Percentiles rank a stretch among this genome's conserved stretches.
phyloP scores from a whole-genome alignment of 1,140 invertebrate species.

The Pissodes strobi region DNA sequence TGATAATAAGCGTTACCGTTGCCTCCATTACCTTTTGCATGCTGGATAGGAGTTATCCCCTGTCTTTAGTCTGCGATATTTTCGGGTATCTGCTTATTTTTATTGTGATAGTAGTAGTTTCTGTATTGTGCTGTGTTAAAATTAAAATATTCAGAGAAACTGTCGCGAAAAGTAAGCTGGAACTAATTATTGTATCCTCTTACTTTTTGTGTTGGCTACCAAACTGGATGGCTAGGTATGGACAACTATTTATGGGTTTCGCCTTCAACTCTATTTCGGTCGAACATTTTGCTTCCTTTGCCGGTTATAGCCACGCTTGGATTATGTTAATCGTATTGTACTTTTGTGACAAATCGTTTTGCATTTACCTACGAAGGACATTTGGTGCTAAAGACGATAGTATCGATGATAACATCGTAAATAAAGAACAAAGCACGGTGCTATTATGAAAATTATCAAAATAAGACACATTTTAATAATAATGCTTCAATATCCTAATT shows the following conservation, averaged over 20 bases:
- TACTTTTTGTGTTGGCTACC: slow-evolving; percentile 41
- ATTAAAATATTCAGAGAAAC: slow-evolving; percentile 10
- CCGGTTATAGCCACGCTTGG: slow-evolving; percentile 26
- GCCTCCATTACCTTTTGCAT: slow-evolving; percentile 13
- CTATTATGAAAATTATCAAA: slow-evolving; percentile 16
- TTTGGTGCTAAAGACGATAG: slow-evolving; percentile 3
- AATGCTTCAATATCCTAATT: neutral
- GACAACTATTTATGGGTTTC: slow-evolving; percentile 4
- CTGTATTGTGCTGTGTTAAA: slow-evolving; percentile 31
- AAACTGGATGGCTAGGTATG: slow-evolving; percentile 22
- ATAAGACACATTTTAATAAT: neutral
- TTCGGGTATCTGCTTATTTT: slow-evolving; percentile 18
- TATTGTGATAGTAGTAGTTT: slow-evolving; percentile 17
- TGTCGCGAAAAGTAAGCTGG: slow-evolving; percentile 25
- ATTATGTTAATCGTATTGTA: slow-evolving; percentile 36
- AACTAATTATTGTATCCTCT: slow-evolving; percentile 25
- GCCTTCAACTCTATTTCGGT: neutral
- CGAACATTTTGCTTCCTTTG: slow-evolving; percentile 12
- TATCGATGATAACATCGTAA: neutral
- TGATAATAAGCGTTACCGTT: slow-evolving; percentile 13
- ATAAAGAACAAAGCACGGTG: slow-evolving; percentile 19
- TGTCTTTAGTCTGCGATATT: slow-evolving; percentile 4
- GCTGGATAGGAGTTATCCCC: slow-evolving; percentile 8
- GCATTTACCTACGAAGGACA: slow-evolving; percentile 23
- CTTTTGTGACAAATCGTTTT: slow-evolving; percentile 35